Conservation (phyloP, 2,888 invertebrate genomes). For the Drosophila kuntzei region DNA sequence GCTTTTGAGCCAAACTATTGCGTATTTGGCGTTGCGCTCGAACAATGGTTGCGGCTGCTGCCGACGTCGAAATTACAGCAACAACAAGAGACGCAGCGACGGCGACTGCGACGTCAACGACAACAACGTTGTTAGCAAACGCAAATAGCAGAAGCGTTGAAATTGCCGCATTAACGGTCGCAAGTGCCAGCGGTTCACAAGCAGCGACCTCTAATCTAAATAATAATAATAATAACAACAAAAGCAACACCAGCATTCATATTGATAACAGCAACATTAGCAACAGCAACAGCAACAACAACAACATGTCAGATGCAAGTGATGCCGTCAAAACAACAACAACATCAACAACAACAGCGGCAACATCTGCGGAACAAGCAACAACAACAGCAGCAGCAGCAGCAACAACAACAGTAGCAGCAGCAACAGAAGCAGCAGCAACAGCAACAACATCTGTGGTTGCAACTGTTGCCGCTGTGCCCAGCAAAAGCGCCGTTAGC, state of each 20-base stretch:
- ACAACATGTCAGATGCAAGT: constrained; percentile 16
- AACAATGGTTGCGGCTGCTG: constrained; percentile 74
- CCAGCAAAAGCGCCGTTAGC: constrained; percentile 87
- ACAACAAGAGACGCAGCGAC: constrained; percentile 30
- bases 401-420: constrained; percentile 26
- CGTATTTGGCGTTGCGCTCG: constrained; percentile 58
- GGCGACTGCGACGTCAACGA: constrained; percentile 13
- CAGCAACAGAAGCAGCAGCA: constrained; percentile 35
- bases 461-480: constrained; percentile 24
- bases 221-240: constrained; percentile 39
- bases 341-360: constrained; percentile 34
- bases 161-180: constrained; percentile 46
- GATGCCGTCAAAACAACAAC: constrained; percentile 17
- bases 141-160: constrained; percentile 32
- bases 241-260: constrained; percentile 13
- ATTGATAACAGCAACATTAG: constrained; percentile 42
- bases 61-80: constrained; percentile 60
- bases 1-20: constrained; percentile 61
- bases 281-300: constrained; percentile 31
- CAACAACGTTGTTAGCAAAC: constrained; percentile 21
- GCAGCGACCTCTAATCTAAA: constrained; percentile 57
- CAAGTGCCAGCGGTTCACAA: constrained; percentile 47
- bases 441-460: constrained; percentile 19
- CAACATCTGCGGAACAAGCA: constrained; percentile 27
- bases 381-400: constrained; percentile 34